A percentile compares a stretch with the other conserved stretches of the same genome.
These are phyloP conservation scores for Sepioteuthis lessoniana DNA, from an alignment of 2,888 invertebrate genomes.

Conservation along the genomic window DNA sequence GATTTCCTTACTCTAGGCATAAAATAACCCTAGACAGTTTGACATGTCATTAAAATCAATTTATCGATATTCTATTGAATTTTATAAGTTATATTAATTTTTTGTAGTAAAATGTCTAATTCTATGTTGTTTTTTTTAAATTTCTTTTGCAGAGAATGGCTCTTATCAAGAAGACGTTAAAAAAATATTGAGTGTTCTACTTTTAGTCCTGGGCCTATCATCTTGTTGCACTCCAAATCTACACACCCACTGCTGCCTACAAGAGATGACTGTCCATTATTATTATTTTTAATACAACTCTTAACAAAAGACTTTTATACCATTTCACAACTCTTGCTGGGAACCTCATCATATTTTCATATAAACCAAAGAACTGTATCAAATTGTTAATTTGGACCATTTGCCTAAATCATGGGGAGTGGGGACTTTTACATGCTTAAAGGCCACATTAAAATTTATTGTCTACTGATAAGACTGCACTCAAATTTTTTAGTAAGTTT, in stretches of 20 bases:
- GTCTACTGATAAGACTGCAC: too few relatives aligned
- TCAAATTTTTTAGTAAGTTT: too few relatives aligned
- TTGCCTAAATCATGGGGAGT: background rate
- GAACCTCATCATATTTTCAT: background rate
- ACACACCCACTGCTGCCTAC: background rate
- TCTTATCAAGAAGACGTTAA: constrained; percentile 74
- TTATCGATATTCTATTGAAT: too few relatives aligned
- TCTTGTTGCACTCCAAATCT: background rate
- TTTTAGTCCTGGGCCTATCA: background rate
- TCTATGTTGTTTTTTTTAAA: constrained; percentile 35
- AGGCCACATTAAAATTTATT: too few relatives aligned
- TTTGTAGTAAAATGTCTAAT: constrained; percentile 23
- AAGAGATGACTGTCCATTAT: background rate
- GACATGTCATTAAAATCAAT: too few relatives aligned
- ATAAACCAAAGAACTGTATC: background rate
- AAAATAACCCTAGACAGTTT: too few relatives aligned
- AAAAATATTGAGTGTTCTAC: constrained; percentile 66
- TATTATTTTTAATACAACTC: background rate
- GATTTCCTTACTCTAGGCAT: too few relatives aligned
- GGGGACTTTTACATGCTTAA: too few relatives aligned
- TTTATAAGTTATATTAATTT: background rate
- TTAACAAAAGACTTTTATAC: background rate
- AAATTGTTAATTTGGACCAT: background rate
- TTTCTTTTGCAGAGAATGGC: constrained; percentile 72
- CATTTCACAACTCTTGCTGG: background rate